Evolutionary conservation across 2,797 vertebrate genomes (phyloP).

Genomic region (Pangasius mekongensis): DNA sequence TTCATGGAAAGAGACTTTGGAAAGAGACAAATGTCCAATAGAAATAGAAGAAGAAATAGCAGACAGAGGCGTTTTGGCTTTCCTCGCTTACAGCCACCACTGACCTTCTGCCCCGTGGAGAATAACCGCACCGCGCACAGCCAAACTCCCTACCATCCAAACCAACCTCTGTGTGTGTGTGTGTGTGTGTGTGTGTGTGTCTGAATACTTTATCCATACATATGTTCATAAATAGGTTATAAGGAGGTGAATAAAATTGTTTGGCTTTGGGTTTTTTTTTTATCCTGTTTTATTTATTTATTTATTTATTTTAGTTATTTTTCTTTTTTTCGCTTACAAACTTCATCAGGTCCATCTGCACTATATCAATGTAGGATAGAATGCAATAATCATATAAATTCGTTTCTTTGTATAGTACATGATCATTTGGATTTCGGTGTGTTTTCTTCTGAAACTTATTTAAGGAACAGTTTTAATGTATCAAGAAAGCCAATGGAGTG

Average conservation of each 20-base stretch:
- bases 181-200: conserved; percentile 7
- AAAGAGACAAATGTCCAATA: neutral
- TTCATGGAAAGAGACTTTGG: neutral
- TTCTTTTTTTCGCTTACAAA: neutral
- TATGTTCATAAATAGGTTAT: neutral
- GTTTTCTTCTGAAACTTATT: neutral
- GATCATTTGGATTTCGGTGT: neutral
- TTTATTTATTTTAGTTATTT: neutral
- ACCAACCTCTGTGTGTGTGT: conserved; percentile 16
- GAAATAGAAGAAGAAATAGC: neutral
- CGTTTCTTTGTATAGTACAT: neutral
- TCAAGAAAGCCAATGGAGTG: neutral
- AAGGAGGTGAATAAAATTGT: neutral
- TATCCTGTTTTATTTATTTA: neutral
- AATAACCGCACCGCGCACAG: conserved; percentile 30
- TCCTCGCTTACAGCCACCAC: conserved; percentile 5
- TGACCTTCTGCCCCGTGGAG: conserved; percentile 33
- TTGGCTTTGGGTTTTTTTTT: too few relatives aligned
- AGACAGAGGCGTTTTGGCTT: conserved; percentile 9
- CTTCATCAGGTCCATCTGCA: neutral
- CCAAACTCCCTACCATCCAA: conserved; percentile 26
- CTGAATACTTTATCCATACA: neutral
- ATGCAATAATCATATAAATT: neutral
- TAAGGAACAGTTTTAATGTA: neutral
- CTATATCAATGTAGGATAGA: neutral